Evolutionary conservation across 2,888 invertebrate species (phyloP).

Genomic region (Galeopsomyia nigrocyanea): DNA sequence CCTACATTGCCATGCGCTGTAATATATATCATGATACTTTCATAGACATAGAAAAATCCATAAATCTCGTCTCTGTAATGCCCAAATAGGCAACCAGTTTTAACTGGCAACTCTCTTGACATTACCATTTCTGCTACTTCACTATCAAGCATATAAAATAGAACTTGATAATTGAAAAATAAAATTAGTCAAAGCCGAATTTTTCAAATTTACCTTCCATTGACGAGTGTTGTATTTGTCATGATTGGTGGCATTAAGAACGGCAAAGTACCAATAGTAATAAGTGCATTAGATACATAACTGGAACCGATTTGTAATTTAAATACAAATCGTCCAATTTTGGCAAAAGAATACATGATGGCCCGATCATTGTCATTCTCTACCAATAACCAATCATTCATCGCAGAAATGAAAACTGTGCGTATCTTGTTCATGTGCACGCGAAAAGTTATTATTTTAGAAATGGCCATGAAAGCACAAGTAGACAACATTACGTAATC

Average conservation of each 20-base stretch:
- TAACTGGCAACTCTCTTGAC: constrained; percentile 40
- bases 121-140: background rate
- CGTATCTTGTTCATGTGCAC: constrained; percentile 50
- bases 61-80: constrained; percentile 41
- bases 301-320: constrained; percentile 51
- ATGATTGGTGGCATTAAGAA: constrained; percentile 19
- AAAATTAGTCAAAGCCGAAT: background rate
- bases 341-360: constrained; percentile 51
- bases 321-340: constrained; percentile 51
- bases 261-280: constrained; percentile 24
- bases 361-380: constrained; percentile 44
- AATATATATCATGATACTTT: constrained; percentile 4
- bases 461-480: constrained; percentile 50
- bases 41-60: constrained; percentile 30
- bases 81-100: constrained; percentile 45
- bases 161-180: background rate
- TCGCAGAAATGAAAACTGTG: constrained; percentile 47
- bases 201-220: constrained; percentile 14
- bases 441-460: constrained; percentile 52
- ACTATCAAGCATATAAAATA: background rate
- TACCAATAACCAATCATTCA: constrained; percentile 52
- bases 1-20: constrained; percentile 50
- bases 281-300: constrained; percentile 41
- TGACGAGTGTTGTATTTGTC: background rate
- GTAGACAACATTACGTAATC: constrained; percentile 52